Evolutionary conservation across 2,888 invertebrate species (phyloP).

Genomic region (Lithophane ornitopus): DNA sequence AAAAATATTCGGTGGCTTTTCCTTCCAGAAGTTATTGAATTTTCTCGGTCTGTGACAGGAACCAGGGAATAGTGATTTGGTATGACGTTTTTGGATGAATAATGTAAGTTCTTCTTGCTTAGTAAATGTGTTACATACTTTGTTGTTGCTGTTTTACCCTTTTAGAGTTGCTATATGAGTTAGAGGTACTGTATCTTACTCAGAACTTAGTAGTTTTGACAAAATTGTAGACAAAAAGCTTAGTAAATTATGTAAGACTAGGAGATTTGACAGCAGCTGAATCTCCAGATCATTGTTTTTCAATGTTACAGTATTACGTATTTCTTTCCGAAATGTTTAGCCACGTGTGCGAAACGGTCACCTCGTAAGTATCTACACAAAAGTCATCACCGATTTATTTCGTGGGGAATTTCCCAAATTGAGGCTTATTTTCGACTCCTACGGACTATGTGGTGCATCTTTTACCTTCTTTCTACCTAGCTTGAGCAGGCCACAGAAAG

Average conservation of each 20-base stretch:
- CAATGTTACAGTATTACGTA: not conserved
- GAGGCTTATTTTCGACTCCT: not conserved
- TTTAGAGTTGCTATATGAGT: not conserved
- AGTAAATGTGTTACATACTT: not conserved
- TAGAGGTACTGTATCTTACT: not conserved
- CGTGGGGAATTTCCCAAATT: not conserved
- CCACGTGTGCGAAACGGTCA: not conserved
- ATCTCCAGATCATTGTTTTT: not conserved
- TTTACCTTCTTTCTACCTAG: not conserved
- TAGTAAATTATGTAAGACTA: too few species aligned
- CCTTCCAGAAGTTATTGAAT: constrained; percentile 18
- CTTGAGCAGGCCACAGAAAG: not conserved
- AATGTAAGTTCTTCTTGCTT: constrained; percentile 1
- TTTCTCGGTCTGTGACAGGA: constrained; percentile 31
- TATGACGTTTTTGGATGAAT: not conserved
- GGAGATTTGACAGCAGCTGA: not conserved
- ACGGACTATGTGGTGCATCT: not conserved
- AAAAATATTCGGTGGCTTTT: constrained; percentile 22
- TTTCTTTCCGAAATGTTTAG: not conserved
- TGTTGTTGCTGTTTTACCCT: not conserved
- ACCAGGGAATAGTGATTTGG: not conserved
- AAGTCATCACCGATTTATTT: not conserved
- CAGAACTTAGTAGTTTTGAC: too few species aligned
- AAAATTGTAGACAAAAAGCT: too few species aligned
- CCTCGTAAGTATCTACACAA: not conserved